A percentile compares a stretch with the other conserved stretches of the same genome.
Conservation (phyloP, 2,888 invertebrate genomes). For the Coremacera marginata region DNA sequence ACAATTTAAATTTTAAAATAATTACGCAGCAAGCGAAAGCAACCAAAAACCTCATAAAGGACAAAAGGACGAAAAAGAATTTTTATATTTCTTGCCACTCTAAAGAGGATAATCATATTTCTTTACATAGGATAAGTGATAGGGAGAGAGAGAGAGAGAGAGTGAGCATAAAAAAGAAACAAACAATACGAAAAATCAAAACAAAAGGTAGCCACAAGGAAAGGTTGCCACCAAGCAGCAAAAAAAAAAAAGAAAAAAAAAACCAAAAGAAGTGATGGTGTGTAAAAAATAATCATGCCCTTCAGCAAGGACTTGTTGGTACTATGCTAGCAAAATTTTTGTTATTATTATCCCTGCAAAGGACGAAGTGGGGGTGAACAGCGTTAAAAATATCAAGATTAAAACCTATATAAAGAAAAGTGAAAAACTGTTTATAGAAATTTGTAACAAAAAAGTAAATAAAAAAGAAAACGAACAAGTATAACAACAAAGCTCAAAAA, state of each 20-base stretch:
- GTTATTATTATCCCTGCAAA: not conserved
- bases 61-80: slow-evolving; percentile 4
- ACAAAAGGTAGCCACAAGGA: not conserved
- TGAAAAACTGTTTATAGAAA: slow-evolving; percentile 8
- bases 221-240: not conserved
- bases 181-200: not conserved
- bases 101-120: slow-evolving; percentile 34
- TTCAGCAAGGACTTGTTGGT: slow-evolving; percentile 35
- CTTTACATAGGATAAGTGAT: not conserved
- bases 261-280: slow-evolving; percentile 27
- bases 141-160: not conserved
- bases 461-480: slow-evolving; percentile 7
- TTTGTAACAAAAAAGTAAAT: slow-evolving; percentile 23
- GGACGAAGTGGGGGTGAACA: not conserved
- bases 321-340: not conserved
- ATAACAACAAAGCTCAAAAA: slow-evolving; percentile 37
- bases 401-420: slow-evolving; percentile 22
- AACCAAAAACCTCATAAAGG: slow-evolving; percentile 48
- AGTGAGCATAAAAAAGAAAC: not conserved
- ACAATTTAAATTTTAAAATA: slow-evolving; percentile 24
- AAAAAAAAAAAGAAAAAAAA: slow-evolving; percentile 14
- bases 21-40: not conserved
- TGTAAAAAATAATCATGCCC: slow-evolving; percentile 43
- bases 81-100: slow-evolving; percentile 10
- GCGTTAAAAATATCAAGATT: not conserved